Conservation (phyloP, 53 echinoderm and acorn worm species). For the Mesocentrotus franciscanus region DNA sequence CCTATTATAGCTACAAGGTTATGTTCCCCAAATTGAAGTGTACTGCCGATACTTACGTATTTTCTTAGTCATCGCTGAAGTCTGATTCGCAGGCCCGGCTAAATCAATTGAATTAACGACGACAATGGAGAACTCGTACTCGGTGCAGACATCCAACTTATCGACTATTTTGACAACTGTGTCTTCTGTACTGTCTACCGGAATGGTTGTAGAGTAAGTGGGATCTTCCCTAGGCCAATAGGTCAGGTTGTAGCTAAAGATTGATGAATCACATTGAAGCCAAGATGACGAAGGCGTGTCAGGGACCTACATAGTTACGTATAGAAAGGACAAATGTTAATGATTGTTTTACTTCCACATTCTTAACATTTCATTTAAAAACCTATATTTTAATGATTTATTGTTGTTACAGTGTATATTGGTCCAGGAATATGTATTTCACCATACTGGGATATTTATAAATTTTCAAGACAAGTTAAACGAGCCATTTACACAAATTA, state of each 20-base stretch:
- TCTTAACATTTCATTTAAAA: background rate
- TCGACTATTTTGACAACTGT: background rate
- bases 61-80: background rate
- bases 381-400: no score
- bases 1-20: no score
- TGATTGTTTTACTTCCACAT: background rate
- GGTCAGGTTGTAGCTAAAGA: background rate
- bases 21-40: no score
- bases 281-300: background rate
- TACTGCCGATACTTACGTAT: background rate
- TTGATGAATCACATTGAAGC: slow-evolving; percentile 25
- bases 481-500: background rate
- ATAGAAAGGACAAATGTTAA: background rate
- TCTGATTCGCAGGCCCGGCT: slow-evolving; percentile 17
- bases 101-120: slow-evolving; percentile 31
- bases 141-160: background rate
- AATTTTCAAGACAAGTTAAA: no score
- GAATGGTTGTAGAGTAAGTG: background rate
- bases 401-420: no score
- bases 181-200: background rate
- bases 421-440: no score
- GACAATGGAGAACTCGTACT: background rate
- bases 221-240: background rate
- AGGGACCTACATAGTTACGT: background rate
- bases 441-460: no score